Evolutionary conservation across 2,888 invertebrate genomes (phyloP).

Genomic region (Cryptosula pallasiana): DNA sequence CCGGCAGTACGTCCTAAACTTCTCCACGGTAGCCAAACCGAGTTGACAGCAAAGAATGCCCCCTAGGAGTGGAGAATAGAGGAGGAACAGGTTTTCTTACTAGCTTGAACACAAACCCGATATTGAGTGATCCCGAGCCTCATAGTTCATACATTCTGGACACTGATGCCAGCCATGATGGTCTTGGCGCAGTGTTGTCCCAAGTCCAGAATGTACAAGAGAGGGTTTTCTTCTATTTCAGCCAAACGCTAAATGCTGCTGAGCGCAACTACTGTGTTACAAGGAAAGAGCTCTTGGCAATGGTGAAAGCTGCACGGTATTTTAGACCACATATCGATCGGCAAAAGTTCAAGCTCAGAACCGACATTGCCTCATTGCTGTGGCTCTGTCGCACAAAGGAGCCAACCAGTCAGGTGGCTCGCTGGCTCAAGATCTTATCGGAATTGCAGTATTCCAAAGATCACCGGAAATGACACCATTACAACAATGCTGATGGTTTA

Average conservation of each 20-base stretch:
- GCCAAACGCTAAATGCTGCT: background rate
- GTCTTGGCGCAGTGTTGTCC: conserved; percentile 15
- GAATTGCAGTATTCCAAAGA: background rate
- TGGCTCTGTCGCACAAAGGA: background rate
- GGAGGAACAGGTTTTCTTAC: too few relatives aligned
- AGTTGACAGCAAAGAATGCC: background rate
- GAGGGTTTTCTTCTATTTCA: background rate
- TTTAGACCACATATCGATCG: background rate
- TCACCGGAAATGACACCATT: background rate
- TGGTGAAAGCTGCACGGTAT: background rate
- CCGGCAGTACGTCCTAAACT: conserved; percentile 20
- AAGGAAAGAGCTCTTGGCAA: background rate
- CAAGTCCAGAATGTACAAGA: conserved; percentile 11
- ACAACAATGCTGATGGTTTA: background rate
- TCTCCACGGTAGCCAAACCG: conserved; percentile 23
- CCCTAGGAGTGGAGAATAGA: too few relatives aligned
- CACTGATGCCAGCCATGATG: conserved; percentile 21
- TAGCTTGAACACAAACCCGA: background rate
- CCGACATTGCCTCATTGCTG: background rate
- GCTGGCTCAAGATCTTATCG: background rate
- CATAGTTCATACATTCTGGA: background rate
- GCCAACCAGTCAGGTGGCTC: background rate
- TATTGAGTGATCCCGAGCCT: background rate
- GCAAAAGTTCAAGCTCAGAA: background rate
- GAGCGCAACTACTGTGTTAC: background rate